Conservation (phyloP, 2,888 invertebrate species). For the Cremastinae sp. region DNA sequence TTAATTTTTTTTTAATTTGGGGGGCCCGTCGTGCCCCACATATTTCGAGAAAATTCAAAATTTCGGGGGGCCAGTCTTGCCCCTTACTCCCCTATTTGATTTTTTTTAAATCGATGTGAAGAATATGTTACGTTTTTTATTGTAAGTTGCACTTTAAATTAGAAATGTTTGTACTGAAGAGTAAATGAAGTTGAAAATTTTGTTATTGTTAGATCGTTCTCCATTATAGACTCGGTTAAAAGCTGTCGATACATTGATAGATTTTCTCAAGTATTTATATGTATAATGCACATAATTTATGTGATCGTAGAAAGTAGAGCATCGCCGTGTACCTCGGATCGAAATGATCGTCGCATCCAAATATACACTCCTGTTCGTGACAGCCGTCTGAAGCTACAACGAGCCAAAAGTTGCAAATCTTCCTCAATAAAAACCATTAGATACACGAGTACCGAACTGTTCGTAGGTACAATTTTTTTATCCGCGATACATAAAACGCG, state of each 20-base stretch:
- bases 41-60: too few relatives aligned
- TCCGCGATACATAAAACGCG: not conserved
- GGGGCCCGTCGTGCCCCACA: too few relatives aligned
- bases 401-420: constrained; percentile 32
- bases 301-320: constrained; percentile 6
- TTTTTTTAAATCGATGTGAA: too few relatives aligned
- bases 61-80: too few relatives aligned
- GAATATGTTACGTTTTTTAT: too few relatives aligned
- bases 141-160: too few relatives aligned
- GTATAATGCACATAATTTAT: not conserved
- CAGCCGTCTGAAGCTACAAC: constrained; percentile 11
- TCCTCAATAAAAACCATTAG: constrained; percentile 3
- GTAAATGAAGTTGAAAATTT: too few relatives aligned
- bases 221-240: too few relatives aligned
- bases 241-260: not conserved
- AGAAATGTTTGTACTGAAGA: too few relatives aligned
- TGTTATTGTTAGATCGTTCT: too few relatives aligned
- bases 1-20: too few relatives aligned
- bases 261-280: not conserved
- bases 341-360: constrained; percentile 23
- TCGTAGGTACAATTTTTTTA: not conserved
- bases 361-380: constrained; percentile 27
- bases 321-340: not conserved
- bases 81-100: too few relatives aligned
- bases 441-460: constrained; percentile 11